Percentiles rank a stretch among this genome's conserved stretches.
Conservation (phyloP, 2,113 vertebrate genomes). For the Cynoglossus semilaevis region DNA sequence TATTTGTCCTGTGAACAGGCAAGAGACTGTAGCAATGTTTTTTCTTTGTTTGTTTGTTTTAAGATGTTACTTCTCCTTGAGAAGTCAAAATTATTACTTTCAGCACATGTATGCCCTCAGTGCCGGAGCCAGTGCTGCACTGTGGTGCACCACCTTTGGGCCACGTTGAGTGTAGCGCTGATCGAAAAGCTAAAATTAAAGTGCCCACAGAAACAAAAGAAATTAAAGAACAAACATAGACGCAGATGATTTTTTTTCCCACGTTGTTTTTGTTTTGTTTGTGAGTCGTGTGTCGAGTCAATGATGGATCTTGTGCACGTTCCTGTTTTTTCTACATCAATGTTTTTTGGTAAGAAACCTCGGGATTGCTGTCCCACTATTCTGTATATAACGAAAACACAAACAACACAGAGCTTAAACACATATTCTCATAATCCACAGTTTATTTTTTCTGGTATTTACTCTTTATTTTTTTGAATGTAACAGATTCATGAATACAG, state of each 20-base stretch:
- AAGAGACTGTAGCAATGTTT: constrained; percentile 3
- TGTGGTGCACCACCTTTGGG: constrained; percentile 39
- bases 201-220: not conserved
- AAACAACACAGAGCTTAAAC: constrained; percentile 38
- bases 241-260: constrained; percentile 16
- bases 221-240: constrained; percentile 12
- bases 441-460: constrained; percentile 36
- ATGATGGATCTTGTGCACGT: constrained; percentile 54
- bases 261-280: constrained; percentile 9
- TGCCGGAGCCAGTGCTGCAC: no score
- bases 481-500: constrained; percentile 58
- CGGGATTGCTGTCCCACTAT: constrained; percentile 63
- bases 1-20: not conserved
- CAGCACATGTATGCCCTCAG: no score
- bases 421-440: constrained; percentile 50
- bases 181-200: not conserved
- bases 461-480: constrained; percentile 50
- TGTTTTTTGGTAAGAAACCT: constrained; percentile 57
- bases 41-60: not conserved
- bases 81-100: no score
- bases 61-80: not conserved
- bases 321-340: constrained; percentile 51
- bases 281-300: constrained; percentile 42
- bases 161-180: not conserved
- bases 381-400: constrained; percentile 66